Evolutionary conservation across 2,113 vertebrate species (phyloP), one percentile per base, ranked within the genome.

Genomic region (Rhinolophus sinicus): DNA sequence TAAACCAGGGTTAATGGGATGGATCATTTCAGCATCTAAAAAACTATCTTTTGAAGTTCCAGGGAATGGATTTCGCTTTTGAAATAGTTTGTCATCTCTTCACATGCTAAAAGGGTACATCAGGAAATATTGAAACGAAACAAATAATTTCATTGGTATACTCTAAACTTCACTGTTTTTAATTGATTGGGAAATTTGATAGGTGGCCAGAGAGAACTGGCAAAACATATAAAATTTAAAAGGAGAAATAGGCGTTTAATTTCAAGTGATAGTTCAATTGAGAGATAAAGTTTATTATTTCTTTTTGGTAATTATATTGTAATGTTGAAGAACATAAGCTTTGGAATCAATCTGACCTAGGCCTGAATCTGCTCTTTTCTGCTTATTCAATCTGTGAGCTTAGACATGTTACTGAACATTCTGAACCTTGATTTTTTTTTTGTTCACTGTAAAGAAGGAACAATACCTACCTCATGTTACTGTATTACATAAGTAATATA

Each of bases 51-150:
- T 80, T 83, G 12, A 95, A n/a, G 14, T 83, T 89, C 70, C 16
- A 97, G 30, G 52, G 64, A 81, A n/a, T 69, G 44, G 8, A 47
- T 88, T 95, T 97, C 65, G 83, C 64, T 85, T 90, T 96, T 73
- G 67, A 86, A 94, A 82, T 75, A 86, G 35, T 88, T 88, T 90
- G 26, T 73, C 62, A 75, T 85, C 28, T 16, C 38, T 96, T 85
- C 44, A 62, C n/a, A 94, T 67, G 38, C 67, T 78, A 22, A 88
- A 90, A 93, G 76, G 18, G 1, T 85, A 69, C 28, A 91, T 94
- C n/a, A 88, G 65, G 93, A 96, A 93, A 81, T 78, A 94, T 47
- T 77, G 77, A 97, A 70, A 78, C 73, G 35, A 91, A 90, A 50
- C n/a, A 97, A 93, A 84, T 56, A 85, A 91, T 93, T 96, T 88